Conservation (phyloP, 2,797 vertebrate species). For the Neoniphon sammara region DNA sequence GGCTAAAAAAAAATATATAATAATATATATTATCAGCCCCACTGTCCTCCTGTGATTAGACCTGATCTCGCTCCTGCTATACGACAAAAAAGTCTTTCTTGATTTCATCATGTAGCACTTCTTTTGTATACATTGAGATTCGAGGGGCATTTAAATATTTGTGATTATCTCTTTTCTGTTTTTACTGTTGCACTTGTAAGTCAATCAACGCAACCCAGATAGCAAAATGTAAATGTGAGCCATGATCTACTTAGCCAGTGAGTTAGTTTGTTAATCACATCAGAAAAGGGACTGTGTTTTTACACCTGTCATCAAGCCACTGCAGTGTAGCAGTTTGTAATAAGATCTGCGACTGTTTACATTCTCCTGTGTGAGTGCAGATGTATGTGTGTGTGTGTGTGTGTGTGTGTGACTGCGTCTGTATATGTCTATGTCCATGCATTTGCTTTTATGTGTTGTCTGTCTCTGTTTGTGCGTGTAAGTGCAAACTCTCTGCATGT, state of each 20-base stretch:
- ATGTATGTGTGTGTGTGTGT: constrained; percentile 14
- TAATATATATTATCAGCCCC: too few species aligned
- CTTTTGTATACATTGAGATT: too few species aligned
- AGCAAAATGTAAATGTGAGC: neutral
- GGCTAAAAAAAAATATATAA: too few species aligned
- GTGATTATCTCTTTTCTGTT: too few species aligned
- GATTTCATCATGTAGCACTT: too few species aligned
- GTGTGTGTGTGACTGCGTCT: constrained; percentile 2
- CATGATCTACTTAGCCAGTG: neutral
- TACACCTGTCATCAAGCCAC: neutral
- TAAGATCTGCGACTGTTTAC: neutral
- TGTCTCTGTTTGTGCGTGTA: constrained; percentile 29
- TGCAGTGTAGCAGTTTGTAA: neutral
- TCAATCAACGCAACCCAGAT: too few species aligned
- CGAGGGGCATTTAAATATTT: too few species aligned
- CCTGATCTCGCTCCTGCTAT: too few species aligned
- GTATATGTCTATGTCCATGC: neutral
- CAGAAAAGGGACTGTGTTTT: neutral
- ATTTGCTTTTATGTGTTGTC: neutral
- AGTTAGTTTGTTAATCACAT: neutral
- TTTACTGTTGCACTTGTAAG: neutral
- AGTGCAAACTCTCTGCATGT: constrained; percentile 39
- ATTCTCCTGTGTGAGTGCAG: neutral
- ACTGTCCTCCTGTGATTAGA: too few species aligned
- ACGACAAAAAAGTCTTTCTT: too few species aligned